Base-by-base conservation (phyloP, 2,888 invertebrate species). In the Altica lythri region DNA sequence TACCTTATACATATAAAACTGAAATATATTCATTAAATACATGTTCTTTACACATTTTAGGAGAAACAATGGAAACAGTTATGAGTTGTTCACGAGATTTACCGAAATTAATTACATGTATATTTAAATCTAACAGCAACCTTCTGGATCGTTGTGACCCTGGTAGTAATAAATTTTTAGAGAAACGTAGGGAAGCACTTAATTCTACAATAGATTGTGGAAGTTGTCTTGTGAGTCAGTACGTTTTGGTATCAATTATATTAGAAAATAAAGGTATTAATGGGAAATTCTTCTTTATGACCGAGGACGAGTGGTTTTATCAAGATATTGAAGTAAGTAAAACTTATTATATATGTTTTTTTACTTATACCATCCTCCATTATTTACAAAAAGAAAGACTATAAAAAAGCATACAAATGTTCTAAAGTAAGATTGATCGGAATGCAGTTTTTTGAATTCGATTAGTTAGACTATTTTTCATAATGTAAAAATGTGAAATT, bases 201-300 rank as follows among this genome's bases (percentile, higher is more conserved):
- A 75, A 75, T 56, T 66, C 68, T 4, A 71, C 69, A 12, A 72
- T 78, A n/a, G 77, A 80, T 42, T 79, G 77, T 61, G 75, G 74
- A 2, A 67, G 69, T 37, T 75, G 75, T 61, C 74, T 79, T 13
- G 59, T 78, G 1, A 77, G 78, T 1, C 72, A 74, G 53, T 59
- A 68, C 40, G 55, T 70, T 8, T 55, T 67, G 2, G 45, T 75
- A 1, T 60, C 64, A 1, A 57, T 75, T 12, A 63, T 69, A 40
- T 61, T 79, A 22, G 68, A 65, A 57, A 80, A 79, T 58, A 37
- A 61, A 16, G 79, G 79, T 1, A 72, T 69, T 1, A 54, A 57
- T 5, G 78, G 75, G 12, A 68, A 64, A 53, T 79, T 79, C 65
- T 78, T 79, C 52, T 63, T 77, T 25, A 70, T 79, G 54, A 73